phyloP scores from a whole-genome alignment of 2,113 vertebrate species.

The Glaucidium brasilianum region DNA sequence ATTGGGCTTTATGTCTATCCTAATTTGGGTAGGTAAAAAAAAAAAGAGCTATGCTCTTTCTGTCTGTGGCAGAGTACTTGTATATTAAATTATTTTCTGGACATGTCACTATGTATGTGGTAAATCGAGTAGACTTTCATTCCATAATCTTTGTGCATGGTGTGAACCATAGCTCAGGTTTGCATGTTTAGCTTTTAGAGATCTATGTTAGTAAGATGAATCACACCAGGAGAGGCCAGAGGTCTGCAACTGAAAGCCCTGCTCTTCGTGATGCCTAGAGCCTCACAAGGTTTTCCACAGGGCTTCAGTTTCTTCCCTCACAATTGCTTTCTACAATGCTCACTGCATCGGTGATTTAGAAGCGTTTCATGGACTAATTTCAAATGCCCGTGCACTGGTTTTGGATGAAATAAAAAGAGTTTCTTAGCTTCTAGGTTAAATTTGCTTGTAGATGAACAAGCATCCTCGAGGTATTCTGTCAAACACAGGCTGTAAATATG shows the following conservation, averaged over 20 bases:
- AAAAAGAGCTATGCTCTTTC: neutral
- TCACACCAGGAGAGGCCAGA: neutral
- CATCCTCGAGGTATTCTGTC: neutral
- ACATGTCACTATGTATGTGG: neutral
- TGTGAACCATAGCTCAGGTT: neutral
- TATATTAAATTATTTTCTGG: neutral
- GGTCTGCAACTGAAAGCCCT: neutral
- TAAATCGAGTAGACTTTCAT: neutral
- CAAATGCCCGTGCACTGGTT: neutral
- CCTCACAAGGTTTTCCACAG: neutral
- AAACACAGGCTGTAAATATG: neutral
- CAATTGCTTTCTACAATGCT: neutral
- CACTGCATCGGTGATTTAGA: neutral
- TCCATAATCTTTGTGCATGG: neutral
- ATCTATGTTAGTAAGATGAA: neutral
- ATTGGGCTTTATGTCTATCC: neutral
- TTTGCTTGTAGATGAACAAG: neutral
- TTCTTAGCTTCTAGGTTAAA: neutral
- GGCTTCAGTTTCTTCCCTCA: neutral
- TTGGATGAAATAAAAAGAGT: neutral
- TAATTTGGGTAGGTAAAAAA: rapidly evolving
- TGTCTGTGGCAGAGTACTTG: neutral
- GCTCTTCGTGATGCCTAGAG: neutral
- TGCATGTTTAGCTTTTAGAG: neutral
- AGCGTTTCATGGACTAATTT: neutral